phyloP scores from a whole-genome alignment of 2,888 invertebrate genomes.

The Marronus borbonicus region DNA sequence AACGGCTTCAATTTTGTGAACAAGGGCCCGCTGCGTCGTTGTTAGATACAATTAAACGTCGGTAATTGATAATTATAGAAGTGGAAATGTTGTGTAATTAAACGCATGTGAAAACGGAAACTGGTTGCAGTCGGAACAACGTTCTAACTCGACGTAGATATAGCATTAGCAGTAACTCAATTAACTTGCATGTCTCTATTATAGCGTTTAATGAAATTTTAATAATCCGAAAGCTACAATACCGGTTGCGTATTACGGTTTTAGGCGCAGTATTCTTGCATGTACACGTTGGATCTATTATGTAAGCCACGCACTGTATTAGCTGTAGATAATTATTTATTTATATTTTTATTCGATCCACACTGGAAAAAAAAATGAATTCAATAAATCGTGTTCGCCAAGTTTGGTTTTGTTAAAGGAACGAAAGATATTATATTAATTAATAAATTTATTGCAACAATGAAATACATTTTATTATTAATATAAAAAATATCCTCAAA shows the following conservation, averaged over 20 bases:
- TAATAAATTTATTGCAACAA: too few relatives aligned
- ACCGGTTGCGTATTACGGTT: not conserved
- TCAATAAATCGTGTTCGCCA: too few relatives aligned
- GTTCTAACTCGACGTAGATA: not conserved
- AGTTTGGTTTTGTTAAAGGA: too few relatives aligned
- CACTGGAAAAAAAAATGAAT: too few relatives aligned
- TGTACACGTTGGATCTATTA: too few relatives aligned
- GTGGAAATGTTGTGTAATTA: not conserved
- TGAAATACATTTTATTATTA: too few relatives aligned
- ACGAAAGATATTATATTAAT: too few relatives aligned
- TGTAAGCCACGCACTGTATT: too few relatives aligned
- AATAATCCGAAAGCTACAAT: slow-evolving; percentile 11
- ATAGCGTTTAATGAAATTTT: slow-evolving; percentile 1
- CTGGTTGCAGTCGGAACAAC: not conserved
- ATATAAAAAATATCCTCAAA: too few relatives aligned
- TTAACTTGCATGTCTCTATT: not conserved
- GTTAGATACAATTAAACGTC: not conserved
- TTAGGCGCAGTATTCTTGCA: not conserved
- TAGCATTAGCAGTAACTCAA: not conserved
- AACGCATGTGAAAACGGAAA: not conserved
- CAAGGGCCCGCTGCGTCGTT: not conserved
- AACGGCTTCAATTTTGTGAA: not conserved
- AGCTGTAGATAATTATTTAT: too few relatives aligned
- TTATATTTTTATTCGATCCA: too few relatives aligned
- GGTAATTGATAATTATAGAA: slow-evolving; percentile 14